These are phyloP conservation scores for Dryocosmus kuriphilus DNA, from an alignment of 2,888 invertebrate species.

Conservation along the genomic window DNA sequence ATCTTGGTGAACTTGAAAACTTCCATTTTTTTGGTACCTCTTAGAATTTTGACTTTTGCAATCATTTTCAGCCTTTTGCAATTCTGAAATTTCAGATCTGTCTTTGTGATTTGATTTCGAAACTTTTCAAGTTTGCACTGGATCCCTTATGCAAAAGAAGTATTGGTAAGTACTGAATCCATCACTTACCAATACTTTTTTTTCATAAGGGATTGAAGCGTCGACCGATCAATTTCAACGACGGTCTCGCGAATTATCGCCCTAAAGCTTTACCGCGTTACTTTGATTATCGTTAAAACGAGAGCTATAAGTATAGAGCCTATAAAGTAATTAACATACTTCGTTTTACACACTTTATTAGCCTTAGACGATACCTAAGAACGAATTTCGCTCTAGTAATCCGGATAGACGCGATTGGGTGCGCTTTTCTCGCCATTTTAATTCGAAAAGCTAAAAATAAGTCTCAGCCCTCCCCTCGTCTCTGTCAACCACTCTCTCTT, in stretches of 20 bases:
- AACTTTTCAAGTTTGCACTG: constrained; percentile 21
- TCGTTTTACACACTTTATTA: constrained; percentile 42
- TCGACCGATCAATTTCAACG: neutral
- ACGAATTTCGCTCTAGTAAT: constrained; percentile 26
- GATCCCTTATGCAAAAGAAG: too few relatives aligned
- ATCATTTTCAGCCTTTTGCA: constrained; percentile 33
- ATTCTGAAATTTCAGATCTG: constrained; percentile 1
- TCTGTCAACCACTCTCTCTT: constrained; percentile 35
- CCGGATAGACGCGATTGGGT: constrained; percentile 40
- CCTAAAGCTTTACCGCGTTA: constrained; percentile 15
- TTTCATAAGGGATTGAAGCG: too few relatives aligned
- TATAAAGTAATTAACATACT: constrained; percentile 40
- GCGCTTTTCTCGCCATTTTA: constrained; percentile 37
- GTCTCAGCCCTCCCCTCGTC: constrained; percentile 31
- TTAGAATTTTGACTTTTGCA: constrained; percentile 40
- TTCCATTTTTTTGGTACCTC: constrained; percentile 36
- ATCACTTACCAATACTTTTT: too few relatives aligned
- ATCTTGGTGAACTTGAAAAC: constrained; percentile 42
- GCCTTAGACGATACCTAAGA: constrained; percentile 34
- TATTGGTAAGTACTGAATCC: too few relatives aligned
- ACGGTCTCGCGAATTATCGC: constrained; percentile 23
- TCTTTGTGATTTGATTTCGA: constrained; percentile 20
- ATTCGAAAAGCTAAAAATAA: constrained; percentile 36
- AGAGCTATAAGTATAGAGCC: constrained; percentile 39
- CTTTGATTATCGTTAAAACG: constrained; percentile 36